Conservation (phyloP, 2,113 vertebrate species). For the Oxyruncus cristatus region DNA sequence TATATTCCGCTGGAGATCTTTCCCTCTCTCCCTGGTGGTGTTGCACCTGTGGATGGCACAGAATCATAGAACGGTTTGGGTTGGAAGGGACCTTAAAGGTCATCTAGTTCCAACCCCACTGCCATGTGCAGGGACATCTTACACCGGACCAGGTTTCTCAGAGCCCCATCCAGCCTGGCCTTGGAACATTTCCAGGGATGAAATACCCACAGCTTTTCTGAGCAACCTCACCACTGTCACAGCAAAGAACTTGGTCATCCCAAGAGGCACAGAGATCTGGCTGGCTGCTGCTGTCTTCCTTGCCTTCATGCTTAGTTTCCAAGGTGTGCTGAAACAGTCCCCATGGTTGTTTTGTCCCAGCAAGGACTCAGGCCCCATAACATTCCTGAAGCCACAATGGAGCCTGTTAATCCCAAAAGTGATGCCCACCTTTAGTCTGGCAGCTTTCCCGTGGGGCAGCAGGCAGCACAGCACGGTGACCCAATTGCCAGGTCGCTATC, state of each 20-base stretch:
- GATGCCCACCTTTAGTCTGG: rapidly evolving
- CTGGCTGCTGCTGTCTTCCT: neutral
- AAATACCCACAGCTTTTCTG: neutral
- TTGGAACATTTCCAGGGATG: neutral
- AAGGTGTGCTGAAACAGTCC: rapidly evolving
- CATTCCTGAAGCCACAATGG: rapidly evolving
- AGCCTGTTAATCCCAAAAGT: neutral
- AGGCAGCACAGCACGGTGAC: neutral
- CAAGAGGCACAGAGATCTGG: too few species aligned
- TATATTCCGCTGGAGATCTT: neutral
- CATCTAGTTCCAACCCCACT: neutral
- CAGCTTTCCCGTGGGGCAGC: neutral
- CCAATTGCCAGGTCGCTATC: neutral
- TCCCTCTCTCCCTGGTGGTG: neutral
- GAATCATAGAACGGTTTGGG: neutral
- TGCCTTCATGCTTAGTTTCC: rapidly evolving
- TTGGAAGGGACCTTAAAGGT: neutral
- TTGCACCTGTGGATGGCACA: neutral
- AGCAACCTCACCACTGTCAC: neutral
- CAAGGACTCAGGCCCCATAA: neutral
- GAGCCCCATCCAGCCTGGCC: neutral
- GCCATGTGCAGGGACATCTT: neutral
- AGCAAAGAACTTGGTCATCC: neutral
- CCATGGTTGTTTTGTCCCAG: neutral
- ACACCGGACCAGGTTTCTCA: neutral